Evolutionary conservation across 2,888 invertebrate species (phyloP).

Genomic region (Camponotus fellah): DNA sequence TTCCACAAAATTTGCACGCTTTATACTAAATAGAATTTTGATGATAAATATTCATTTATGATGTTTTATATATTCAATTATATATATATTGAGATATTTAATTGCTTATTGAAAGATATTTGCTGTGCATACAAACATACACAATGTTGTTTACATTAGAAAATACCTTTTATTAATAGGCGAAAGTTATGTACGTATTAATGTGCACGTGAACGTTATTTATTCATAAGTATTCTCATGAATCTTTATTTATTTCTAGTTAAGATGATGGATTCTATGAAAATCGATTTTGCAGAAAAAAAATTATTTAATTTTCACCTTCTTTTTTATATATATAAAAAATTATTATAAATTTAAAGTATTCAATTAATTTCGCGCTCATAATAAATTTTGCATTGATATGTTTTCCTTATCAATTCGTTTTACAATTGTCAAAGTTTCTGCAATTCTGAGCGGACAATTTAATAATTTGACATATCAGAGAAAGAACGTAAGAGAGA

Average conservation of each 20-base stretch:
- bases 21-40: not conserved
- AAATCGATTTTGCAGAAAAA: not conserved
- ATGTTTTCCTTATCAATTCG: not conserved
- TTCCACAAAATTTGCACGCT: not conserved
- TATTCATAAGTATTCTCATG: not conserved
- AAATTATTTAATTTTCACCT: not conserved
- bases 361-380: constrained; percentile 9
- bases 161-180: not conserved
- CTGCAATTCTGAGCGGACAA: not conserved
- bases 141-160: not conserved
- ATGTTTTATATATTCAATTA: not conserved
- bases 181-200: not conserved
- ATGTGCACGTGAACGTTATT: not conserved
- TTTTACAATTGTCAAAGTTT: not conserved
- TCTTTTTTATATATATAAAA: not conserved
- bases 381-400: not conserved
- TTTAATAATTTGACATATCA: constrained; percentile 4
- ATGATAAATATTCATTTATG: not conserved
- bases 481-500: too few relatives aligned
- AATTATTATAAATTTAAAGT: not conserved
- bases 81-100: not conserved
- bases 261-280: not conserved
- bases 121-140: not conserved
- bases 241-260: not conserved
- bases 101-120: not conserved